Evolutionary conservation across 2,113 vertebrate species (phyloP).

Genomic region (Dolichallabes microphthalmus): DNA sequence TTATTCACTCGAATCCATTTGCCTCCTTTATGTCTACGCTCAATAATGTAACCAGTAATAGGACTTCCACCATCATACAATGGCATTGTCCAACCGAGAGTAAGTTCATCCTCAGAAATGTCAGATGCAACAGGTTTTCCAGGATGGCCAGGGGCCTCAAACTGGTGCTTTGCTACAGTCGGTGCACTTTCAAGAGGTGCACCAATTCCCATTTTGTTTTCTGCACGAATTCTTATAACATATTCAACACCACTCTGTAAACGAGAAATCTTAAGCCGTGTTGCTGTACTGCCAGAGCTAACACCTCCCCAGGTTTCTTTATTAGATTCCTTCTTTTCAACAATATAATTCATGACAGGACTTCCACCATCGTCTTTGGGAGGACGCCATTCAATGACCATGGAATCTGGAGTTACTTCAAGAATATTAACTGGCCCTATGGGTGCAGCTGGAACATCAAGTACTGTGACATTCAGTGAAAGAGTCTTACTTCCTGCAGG

Average conservation of each 20-base stretch:
- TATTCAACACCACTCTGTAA: conserved; percentile 93
- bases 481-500: conserved; percentile 90
- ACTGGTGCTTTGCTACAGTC: conserved; percentile 89
- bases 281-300: conserved; percentile 85
- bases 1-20: conserved; percentile 98
- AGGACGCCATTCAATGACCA: conserved; percentile 94
- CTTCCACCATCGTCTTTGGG: conserved; percentile 95
- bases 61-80: conserved; percentile 91
- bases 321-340: conserved; percentile 93
- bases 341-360: conserved; percentile 90
- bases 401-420: conserved; percentile 90
- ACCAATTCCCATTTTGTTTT: conserved; percentile 96
- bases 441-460: conserved; percentile 95
- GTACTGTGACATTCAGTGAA: conserved; percentile 85
- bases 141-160: conserved; percentile 88
- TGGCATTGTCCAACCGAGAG: conserved; percentile 91
- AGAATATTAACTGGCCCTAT: conserved; percentile 92
- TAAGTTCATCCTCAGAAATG: conserved; percentile 87
- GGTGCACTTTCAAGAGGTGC: conserved; percentile 90
- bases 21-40: conserved; percentile 89
- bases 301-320: conserved; percentile 96
- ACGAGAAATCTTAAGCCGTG: conserved; percentile 84
- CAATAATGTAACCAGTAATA: conserved; percentile 91
- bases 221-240: conserved; percentile 88
- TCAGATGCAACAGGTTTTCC: conserved; percentile 89